Evolutionary conservation across 2,797 vertebrate species (phyloP).

Genomic region (Rallus crepitans): DNA sequence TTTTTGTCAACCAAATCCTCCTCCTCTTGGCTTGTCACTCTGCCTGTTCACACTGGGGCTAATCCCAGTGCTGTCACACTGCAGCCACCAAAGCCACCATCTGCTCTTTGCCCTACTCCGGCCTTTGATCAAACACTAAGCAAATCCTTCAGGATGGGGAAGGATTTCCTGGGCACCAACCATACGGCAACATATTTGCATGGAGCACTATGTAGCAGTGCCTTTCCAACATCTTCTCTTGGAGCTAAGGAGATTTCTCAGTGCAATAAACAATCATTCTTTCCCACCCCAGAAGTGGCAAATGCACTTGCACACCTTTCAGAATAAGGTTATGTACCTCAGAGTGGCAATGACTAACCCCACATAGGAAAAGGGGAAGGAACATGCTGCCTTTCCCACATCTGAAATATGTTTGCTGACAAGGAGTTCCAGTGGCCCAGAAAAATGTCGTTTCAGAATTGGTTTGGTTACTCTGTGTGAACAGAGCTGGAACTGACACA

Average conservation of each 20-base stretch:
- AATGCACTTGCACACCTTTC: not conserved
- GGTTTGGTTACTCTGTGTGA: not conserved
- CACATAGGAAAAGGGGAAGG: not conserved
- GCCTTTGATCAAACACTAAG: slow-evolving; percentile 9
- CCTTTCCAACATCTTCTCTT: not conserved
- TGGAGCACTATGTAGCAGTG: not conserved
- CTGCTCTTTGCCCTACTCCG: not conserved
- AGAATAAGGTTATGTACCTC: not conserved
- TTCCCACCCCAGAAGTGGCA: not conserved
- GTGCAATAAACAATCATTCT: not conserved
- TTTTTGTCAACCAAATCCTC: slow-evolving; percentile 40
- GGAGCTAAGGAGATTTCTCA: not conserved
- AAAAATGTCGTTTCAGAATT: not conserved
- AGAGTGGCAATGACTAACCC: not conserved
- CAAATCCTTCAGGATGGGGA: not conserved
- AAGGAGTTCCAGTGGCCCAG: not conserved
- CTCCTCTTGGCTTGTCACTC: slow-evolving; percentile 41
- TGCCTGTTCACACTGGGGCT: slow-evolving; percentile 2
- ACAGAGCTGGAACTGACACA: not conserved
- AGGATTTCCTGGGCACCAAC: not conserved
- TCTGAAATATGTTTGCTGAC: not conserved
- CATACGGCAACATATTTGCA: not conserved
- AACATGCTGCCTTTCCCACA: not conserved
- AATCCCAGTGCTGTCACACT: slow-evolving; percentile 30
- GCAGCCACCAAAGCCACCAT: not conserved